A percentile compares a stretch with the other conserved stretches of the same genome.
These are phyloP conservation scores for Tyrophagus putrescentiae DNA, from an alignment of 1,140 invertebrate species.

Conservation along the genomic window DNA sequence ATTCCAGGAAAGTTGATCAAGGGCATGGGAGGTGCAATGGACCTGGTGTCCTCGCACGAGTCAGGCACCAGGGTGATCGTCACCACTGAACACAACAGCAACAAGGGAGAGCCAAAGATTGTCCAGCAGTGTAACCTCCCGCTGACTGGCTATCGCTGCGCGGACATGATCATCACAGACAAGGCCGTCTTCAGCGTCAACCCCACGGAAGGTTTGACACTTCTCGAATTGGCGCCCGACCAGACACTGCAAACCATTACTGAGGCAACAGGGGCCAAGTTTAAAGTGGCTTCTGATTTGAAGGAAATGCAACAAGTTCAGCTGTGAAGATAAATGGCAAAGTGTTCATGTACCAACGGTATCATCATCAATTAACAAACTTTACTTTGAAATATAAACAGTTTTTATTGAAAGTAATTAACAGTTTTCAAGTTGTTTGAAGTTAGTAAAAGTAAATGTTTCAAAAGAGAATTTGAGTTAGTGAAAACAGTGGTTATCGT, in stretches of 20 bases:
- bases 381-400: too few relatives aligned
- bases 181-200: conserved; percentile 84
- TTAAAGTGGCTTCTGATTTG: conserved; percentile 43
- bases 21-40: conserved; percentile 91
- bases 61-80: conserved; percentile 77
- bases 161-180: conserved; percentile 94
- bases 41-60: conserved; percentile 64
- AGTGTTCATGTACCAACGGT: too few relatives aligned
- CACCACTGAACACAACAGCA: conserved; percentile 91
- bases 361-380: too few relatives aligned
- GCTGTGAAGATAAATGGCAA: too few relatives aligned
- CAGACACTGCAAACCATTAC: conserved; percentile 66
- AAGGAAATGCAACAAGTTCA: conserved; percentile 13
- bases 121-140: conserved; percentile 74
- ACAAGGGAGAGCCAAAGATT: conserved; percentile 83
- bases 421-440: too few relatives aligned
- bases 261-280: conserved; percentile 64
- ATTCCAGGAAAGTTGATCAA: conserved; percentile 96
- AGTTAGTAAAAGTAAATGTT: too few relatives aligned
- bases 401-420: too few relatives aligned
- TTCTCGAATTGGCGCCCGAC: conserved; percentile 66
- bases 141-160: conserved; percentile 79
- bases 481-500: too few relatives aligned
- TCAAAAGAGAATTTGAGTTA: too few relatives aligned
- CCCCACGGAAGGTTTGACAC: conserved; percentile 46